Evolutionary conservation across 2,797 vertebrate species (phyloP).

Genomic region (Crenuchus spilurus): DNA sequence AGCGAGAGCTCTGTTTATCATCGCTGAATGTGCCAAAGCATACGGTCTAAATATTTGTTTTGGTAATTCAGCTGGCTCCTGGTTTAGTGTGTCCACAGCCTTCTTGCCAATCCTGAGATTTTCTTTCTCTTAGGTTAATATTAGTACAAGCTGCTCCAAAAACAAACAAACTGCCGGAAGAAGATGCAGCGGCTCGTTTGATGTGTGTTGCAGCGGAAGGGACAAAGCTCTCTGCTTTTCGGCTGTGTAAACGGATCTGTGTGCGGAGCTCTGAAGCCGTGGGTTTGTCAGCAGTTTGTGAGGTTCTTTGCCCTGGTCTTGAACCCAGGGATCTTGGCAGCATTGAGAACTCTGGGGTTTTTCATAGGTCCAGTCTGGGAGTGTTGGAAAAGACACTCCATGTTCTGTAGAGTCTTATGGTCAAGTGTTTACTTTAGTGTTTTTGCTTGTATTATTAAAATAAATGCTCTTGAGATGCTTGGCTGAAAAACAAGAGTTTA

Average conservation of each 20-base stretch:
- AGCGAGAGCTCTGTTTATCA: conserved; percentile 45
- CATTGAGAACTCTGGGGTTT: conserved; percentile 30
- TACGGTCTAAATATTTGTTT: conserved; percentile 53
- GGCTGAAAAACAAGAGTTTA: too few species aligned
- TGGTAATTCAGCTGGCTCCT: conserved; percentile 31
- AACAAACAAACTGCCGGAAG: conserved; percentile 34
- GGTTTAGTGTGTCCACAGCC: not conserved
- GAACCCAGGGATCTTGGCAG: conserved; percentile 29
- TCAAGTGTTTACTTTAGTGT: not conserved
- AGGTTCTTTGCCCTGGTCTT: conserved; percentile 1
- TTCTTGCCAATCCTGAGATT: conserved; percentile 21
- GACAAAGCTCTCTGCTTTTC: not conserved
- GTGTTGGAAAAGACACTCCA: conserved; percentile 2
- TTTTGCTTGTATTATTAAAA: too few species aligned
- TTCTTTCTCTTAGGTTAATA: conserved; percentile 17
- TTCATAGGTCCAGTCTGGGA: conserved; percentile 4
- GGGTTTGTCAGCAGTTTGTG: conserved; percentile 5
- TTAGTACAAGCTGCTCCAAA: conserved; percentile 22
- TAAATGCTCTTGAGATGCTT: too few species aligned
- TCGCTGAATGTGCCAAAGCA: conserved; percentile 34
- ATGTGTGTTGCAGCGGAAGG: conserved; percentile 5
- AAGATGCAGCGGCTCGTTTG: conserved; percentile 10
- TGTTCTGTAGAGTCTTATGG: not conserved
- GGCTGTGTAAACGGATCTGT: not conserved
- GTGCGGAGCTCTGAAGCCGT: not conserved